Evolutionary conservation across 2,797 vertebrate genomes (phyloP).

Genomic region (Pseudochirops cupreus): DNA sequence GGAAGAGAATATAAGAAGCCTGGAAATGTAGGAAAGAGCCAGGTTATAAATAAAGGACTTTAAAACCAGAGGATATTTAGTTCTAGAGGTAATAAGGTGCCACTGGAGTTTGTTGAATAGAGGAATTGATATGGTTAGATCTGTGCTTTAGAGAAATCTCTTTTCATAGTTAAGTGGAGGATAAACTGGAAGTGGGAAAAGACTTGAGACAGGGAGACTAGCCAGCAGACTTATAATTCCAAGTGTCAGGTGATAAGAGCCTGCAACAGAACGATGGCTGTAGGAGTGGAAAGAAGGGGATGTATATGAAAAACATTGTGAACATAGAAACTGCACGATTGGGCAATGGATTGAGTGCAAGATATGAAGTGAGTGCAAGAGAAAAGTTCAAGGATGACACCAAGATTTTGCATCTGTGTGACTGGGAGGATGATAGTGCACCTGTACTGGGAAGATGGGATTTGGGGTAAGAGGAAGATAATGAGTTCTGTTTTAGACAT

Average conservation of each 20-base stretch:
- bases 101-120: not conserved
- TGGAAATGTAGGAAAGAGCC: not conserved
- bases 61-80: not conserved
- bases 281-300: not conserved
- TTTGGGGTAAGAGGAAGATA: not conserved
- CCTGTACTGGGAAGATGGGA: not conserved
- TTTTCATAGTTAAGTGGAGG: not conserved
- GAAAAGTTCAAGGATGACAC: not conserved
- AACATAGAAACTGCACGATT: not conserved
- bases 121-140: not conserved
- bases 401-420: constrained; percentile 5
- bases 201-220: not conserved
- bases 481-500: constrained; percentile 33
- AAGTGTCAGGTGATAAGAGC: not conserved
- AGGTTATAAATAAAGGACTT: not conserved
- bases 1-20: not conserved
- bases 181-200: not conserved
- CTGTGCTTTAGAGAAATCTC: not conserved
- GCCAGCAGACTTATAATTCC: not conserved
- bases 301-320: not conserved
- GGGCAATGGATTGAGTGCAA: not conserved
- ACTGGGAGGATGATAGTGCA: not conserved
- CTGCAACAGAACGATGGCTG: not conserved
- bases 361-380: not conserved
- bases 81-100: not conserved